Conservation (phyloP, 1,140 invertebrate species). For the Globodera ellingtonae region DNA sequence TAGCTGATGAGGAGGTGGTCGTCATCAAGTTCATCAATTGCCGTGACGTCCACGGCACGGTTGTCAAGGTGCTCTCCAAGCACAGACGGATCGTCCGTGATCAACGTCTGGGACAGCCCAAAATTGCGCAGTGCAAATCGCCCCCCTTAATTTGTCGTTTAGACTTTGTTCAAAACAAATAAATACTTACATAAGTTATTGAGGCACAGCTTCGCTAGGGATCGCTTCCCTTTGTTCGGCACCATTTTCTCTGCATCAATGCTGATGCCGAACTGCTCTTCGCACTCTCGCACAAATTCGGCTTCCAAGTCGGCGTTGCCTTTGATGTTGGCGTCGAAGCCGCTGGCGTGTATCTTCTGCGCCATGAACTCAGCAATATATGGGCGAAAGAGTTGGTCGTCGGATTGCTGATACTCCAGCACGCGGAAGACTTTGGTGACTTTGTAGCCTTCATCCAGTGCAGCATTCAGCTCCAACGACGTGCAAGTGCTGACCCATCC, state of each 20-base stretch:
- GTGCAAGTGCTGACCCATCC: not conserved
- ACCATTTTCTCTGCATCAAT: not conserved
- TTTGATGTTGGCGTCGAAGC: too few species aligned
- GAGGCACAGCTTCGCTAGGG: too few species aligned
- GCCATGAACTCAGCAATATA: too few species aligned
- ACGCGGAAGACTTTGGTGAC: too few species aligned
- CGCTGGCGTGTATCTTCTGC: too few species aligned
- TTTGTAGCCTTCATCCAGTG: too few species aligned
- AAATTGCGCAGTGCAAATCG: not conserved
- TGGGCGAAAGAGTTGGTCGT: too few species aligned
- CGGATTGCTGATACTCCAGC: too few species aligned
- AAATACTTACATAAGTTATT: not conserved
- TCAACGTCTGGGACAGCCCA: not conserved
- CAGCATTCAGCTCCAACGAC: too few species aligned
- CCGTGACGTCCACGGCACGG: too few species aligned
- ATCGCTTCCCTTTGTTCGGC: not conserved
- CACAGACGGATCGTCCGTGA: not conserved
- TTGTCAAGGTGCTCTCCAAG: not conserved
- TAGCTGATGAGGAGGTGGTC: not conserved
- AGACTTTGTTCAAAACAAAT: too few species aligned
- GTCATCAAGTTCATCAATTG: not conserved
- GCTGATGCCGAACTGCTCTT: slow-evolving; percentile 3
- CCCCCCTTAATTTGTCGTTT: too few species aligned
- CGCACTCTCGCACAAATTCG: not conserved
- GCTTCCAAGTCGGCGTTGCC: not conserved